Evolutionary conservation across 2,888 invertebrate genomes (phyloP), one percentile per base, ranked within the genome.

Genomic region (Argynnis bischoffii): DNA sequence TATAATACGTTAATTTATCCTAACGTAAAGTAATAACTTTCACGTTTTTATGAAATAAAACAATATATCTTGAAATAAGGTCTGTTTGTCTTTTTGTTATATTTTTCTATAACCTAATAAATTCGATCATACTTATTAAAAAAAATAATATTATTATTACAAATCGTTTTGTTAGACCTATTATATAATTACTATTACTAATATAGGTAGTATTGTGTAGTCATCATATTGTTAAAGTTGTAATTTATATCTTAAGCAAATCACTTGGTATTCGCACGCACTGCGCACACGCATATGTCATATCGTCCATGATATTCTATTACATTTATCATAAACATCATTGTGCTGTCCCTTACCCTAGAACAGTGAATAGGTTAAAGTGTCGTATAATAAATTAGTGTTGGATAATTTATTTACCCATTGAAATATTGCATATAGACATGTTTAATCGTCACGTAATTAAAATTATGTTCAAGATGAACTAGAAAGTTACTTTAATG

Each of bases 251-350:
- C 73, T 73, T 70, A 78, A 76, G 72, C 77, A 74, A 73, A 81
- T 81, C 80, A 81, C 78, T 80, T 66, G 63, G 64, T 54, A 60
- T 72, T 69, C 69, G 55, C 69, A 72, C 78, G 74, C 78, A 66
- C 67, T 55, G 57, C 72, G 63, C 67, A 67, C 67, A 60, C 69
- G 57, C 76, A 75, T 82, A 78, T 78, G 80, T 82, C 80, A 81
- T 78, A 77, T 69, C 74, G 74, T 77, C 75, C 75, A 79, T 81
- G 79, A 80, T 81, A 77, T 78, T 79, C 74, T 78, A 83, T 83
- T 78, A 77, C 80, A 79, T 78, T 72, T 80, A 76, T 77, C 79
- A 74, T 85, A 82, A 85, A 82, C 81, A 80, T 83, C 77, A 83
- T 84, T 83, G 83, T 69, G 46, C 63, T 69, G 63, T 67, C 66